A percentile compares a stretch with the other conserved stretches of the same genome.
phyloP scores from a whole-genome alignment of 2,113 vertebrate genomes.

The Nanorana parkeri region DNA sequence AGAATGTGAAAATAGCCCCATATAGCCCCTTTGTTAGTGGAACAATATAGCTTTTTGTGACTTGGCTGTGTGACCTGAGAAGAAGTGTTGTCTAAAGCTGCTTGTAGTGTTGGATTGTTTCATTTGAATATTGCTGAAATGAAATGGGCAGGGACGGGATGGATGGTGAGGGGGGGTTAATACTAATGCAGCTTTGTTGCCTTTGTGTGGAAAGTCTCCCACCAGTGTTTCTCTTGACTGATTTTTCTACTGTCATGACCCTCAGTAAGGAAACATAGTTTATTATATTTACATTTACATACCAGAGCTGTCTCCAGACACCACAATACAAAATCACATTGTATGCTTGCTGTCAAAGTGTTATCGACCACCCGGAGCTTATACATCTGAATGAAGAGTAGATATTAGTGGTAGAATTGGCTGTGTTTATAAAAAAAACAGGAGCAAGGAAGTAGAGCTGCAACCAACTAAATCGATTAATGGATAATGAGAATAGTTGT shows the following conservation, averaged over 20 bases:
- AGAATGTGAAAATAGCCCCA: no score
- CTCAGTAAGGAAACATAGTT: background rate
- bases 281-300: constrained; percentile 1
- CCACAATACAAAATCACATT: constrained; percentile 15
- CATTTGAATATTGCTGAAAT: no score
- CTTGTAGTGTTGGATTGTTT: no score
- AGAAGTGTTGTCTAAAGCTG: no score
- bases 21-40: no score
- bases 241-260: background rate
- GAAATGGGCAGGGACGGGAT: background rate
- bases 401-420: background rate
- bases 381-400: constrained; percentile 26
- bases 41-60: no score
- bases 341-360: background rate
- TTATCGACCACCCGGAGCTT: background rate
- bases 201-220: background rate
- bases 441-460: no score
- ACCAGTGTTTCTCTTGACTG: background rate
- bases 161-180: background rate
- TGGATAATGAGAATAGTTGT: no score
- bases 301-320: constrained; percentile 5
- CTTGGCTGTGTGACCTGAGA: no score
- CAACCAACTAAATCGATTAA: no score
- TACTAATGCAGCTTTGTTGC: background rate
- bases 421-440: no score